Percentiles rank a stretch among this genome's conserved stretches.
Evolutionary conservation across 2,888 invertebrate species (phyloP).

Genomic region (Meiosimyza decipiens): DNA sequence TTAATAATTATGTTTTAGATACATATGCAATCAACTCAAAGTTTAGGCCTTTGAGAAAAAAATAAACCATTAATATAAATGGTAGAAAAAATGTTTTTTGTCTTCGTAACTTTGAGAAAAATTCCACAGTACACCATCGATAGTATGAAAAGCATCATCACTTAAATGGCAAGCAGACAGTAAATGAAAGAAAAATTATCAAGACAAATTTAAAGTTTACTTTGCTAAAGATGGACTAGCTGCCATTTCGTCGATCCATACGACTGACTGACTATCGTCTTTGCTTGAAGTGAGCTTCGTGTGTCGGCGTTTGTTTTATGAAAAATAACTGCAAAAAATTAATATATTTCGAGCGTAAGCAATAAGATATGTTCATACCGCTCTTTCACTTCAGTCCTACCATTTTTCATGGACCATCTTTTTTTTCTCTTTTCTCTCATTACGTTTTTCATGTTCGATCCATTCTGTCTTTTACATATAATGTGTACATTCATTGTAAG

Average conservation of each 20-base stretch:
- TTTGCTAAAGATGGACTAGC: conserved; percentile 47
- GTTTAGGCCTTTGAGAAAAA: too few species aligned
- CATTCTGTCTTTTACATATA: too few species aligned
- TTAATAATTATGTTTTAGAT: too few species aligned
- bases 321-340: conserved; percentile 39
- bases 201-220: conserved; percentile 45
- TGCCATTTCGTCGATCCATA: not conserved
- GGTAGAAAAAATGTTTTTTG: too few species aligned
- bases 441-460: not conserved
- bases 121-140: too few species aligned
- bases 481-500: too few species aligned
- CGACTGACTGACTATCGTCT: conserved; percentile 11
- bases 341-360: conserved; percentile 39
- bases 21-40: too few species aligned
- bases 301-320: conserved; percentile 43
- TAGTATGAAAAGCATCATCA: not conserved
- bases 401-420: not conserved
- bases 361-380: conserved; percentile 26
- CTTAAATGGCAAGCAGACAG: not conserved
- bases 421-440: not conserved
- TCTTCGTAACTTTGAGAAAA: too few species aligned
- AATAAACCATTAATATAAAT: too few species aligned
- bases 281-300: conserved; percentile 10
- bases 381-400: not conserved
- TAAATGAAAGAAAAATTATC: conserved; percentile 27